Conservation (phyloP, 2,888 invertebrate genomes). For the Troides aeacus region DNA sequence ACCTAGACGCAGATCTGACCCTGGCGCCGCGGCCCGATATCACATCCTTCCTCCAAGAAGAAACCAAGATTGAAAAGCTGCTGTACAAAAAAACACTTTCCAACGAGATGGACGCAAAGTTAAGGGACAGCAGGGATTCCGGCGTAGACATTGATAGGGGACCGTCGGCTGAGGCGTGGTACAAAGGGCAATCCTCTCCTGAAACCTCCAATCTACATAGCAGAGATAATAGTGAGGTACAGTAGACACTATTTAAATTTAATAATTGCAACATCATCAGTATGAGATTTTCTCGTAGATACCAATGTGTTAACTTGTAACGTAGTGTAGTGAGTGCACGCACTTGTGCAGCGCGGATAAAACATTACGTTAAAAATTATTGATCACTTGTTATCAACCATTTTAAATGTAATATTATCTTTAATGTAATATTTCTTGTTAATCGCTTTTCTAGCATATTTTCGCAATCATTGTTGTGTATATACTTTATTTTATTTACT, state of each 20-base stretch:
- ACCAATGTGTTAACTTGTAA: too few species aligned
- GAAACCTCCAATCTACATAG: slow-evolving; percentile 84
- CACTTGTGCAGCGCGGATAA: too few species aligned
- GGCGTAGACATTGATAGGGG: slow-evolving; percentile 86
- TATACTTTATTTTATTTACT: too few species aligned
- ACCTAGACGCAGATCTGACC: slow-evolving; percentile 84
- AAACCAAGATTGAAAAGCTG: slow-evolving; percentile 87
- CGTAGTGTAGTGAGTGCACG: too few species aligned
- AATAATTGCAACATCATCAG: not conserved
- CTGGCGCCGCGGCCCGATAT: slow-evolving; percentile 89
- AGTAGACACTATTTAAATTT: not conserved
- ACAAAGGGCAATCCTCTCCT: slow-evolving; percentile 73
- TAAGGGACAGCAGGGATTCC: slow-evolving; percentile 87
- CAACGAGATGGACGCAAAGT: slow-evolving; percentile 83
- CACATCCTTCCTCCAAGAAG: slow-evolving; percentile 88
- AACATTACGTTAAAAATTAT: too few species aligned
- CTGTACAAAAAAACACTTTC: slow-evolving; percentile 86
- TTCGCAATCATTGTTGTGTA: too few species aligned
- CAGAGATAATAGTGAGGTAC: slow-evolving; percentile 88
- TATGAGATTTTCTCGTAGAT: too few species aligned
- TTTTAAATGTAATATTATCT: too few species aligned
- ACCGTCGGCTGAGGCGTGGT: slow-evolving; percentile 81
- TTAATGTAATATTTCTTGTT: too few species aligned
- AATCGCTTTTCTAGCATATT: too few species aligned
- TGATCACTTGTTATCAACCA: too few species aligned